Base-by-base conservation (phyloP, 2,797 vertebrate genomes). In the Melanogrammus aeglefinus region DNA sequence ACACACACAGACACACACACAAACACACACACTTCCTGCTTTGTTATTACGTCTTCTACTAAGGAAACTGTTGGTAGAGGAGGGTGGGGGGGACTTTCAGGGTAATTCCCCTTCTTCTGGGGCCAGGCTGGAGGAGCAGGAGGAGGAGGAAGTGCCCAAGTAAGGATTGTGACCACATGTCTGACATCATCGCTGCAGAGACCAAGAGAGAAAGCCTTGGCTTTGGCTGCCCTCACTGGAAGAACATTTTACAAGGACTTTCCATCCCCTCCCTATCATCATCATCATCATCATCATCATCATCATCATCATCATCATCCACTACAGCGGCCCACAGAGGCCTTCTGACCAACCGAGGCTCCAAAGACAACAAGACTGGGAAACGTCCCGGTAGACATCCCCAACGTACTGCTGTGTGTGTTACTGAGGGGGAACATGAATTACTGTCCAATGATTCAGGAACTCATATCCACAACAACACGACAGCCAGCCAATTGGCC, bases 91-190 rank as follows among this genome's bases (percentile, higher is more conserved):
- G 27, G 63, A 69, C 63, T 27, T 69, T 69, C 63, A 69, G 63
- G 63, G 63, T 69, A 69, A 69, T 69, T 69, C 63, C 24, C 63
- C 63, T 69, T 69, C 63, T 69, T 69, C 63, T 69, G 63, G 24
- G 14, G 63, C 63, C 63, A 69, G n/a, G 57, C 8, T 10, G n/a
- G n/a, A 66, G 57, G 57, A 66, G n/a, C n/a, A 66, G 57, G 57
- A 69, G 63, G 10, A 27, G 63, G n/a, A 69, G 7, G 4, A 63
- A 21, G 21, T 36, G 16, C 13, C 57, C 57, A 63, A 63, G 57
- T 63, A 18, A 6, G 63, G 63, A 63, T 24, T 13, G 27, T 69
- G 63, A 69, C 63, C 63, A 27, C 63, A 69, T 69, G 63, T 69
- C n/a, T 69, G 63, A 69, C 63, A 69, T 69, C 63, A 69, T 69